Percentiles rank a stretch among this genome's conserved stretches.
Conservation (phyloP, 1,140 invertebrate genomes). For the Vanessa tameamea region DNA sequence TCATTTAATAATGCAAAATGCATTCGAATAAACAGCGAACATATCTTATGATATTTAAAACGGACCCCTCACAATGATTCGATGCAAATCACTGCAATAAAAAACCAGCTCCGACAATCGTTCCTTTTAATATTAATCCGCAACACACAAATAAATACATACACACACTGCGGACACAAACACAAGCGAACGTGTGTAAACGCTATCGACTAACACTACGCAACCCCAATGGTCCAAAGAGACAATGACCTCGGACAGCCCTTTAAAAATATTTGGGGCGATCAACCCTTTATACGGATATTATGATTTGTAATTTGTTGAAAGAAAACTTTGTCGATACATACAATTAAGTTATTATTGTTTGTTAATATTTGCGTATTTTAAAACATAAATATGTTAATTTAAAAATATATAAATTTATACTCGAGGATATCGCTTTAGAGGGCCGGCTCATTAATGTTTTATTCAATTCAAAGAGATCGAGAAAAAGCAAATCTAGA, state of each 20-base stretch:
- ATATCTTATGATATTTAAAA: slow-evolving; percentile 15
- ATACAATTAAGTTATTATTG: too few relatives aligned
- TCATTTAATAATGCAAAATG: not conserved
- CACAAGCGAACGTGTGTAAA: not conserved
- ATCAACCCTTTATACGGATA: slow-evolving; percentile 42
- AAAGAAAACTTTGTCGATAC: not conserved
- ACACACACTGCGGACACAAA: not conserved
- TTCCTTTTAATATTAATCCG: slow-evolving; percentile 31
- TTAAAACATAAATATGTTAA: too few relatives aligned
- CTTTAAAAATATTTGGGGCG: slow-evolving; percentile 38
- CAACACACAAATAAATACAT: not conserved
- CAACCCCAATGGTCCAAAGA: slow-evolving; percentile 30
- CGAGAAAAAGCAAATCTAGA: too few relatives aligned
- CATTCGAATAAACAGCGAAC: slow-evolving; percentile 6
- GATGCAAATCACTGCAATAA: slow-evolving; percentile 28
- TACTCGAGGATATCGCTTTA: too few relatives aligned
- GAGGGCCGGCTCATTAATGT: too few relatives aligned
- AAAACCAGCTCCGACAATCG: slow-evolving; percentile 29
- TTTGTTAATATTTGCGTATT: too few relatives aligned
- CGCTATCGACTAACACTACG: slow-evolving; percentile 5
- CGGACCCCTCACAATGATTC: slow-evolving; percentile 14
- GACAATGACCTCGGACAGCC: slow-evolving; percentile 42
- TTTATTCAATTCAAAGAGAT: too few relatives aligned
- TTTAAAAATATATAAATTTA: too few relatives aligned
- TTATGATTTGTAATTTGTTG: slow-evolving; percentile 43